A percentile compares a stretch with the other conserved stretches of the same genome.
These are phyloP conservation scores for Corythaeola cristata DNA, from an alignment of 2,113 vertebrate genomes.

Conservation along the genomic window DNA sequence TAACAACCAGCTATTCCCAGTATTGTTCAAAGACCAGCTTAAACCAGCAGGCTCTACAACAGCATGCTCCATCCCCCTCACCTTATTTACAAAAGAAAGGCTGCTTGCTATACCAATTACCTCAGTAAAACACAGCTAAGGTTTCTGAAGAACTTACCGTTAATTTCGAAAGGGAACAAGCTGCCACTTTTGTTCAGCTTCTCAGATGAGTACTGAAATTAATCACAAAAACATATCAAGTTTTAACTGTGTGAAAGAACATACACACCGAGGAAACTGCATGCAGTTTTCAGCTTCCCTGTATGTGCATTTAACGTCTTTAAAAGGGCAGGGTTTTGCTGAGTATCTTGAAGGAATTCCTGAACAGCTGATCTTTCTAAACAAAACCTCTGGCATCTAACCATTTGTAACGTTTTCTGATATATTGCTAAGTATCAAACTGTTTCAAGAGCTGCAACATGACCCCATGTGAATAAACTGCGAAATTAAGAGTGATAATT, in stretches of 20 bases:
- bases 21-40: constrained; percentile 50
- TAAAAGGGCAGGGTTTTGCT: neutral
- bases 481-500: neutral
- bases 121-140: constrained; percentile 36
- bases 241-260: constrained; percentile 31
- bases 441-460: neutral
- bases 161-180: constrained; percentile 76
- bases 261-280: neutral
- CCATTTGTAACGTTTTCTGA: neutral
- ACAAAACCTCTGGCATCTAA: neutral
- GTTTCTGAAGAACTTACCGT: constrained; percentile 73
- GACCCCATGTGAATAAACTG: neutral
- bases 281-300: neutral
- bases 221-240: constrained; percentile 53
- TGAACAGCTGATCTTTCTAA: neutral
- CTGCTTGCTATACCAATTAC: constrained; percentile 60
- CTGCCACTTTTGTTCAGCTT: constrained; percentile 72
- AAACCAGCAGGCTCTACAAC: constrained; percentile 44
- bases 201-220: constrained; percentile 77
- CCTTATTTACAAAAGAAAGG: constrained; percentile 74
- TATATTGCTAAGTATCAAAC: neutral
- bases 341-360: neutral
- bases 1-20: constrained; percentile 57
- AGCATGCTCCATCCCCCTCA: constrained; percentile 63
- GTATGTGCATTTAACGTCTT: neutral